A percentile compares a stretch with the other conserved stretches of the same genome.
Evolutionary conservation across 2,888 invertebrate genomes (phyloP).

Genomic region (Augiades crinisus): DNA sequence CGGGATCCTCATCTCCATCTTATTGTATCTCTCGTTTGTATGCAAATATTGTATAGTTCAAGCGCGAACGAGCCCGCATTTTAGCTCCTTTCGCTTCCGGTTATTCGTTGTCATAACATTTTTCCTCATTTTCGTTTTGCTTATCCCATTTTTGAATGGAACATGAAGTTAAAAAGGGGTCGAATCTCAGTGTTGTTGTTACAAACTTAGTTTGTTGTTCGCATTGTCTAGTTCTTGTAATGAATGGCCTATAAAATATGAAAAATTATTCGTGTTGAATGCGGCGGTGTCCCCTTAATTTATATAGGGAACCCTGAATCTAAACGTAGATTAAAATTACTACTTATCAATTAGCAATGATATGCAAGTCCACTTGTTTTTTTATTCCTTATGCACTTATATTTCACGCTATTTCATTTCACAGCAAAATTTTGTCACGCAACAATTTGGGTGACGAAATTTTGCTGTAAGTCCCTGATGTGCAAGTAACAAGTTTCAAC

Average conservation of each 20-base stretch:
- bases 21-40: slow-evolving; percentile 72
- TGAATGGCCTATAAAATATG: neutral
- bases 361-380: too few relatives aligned
- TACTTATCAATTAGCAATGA: too few relatives aligned
- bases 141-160: slow-evolving; percentile 60
- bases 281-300: too few relatives aligned
- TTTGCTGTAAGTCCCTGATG: slow-evolving; percentile 7
- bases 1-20: slow-evolving; percentile 66
- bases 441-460: too few relatives aligned
- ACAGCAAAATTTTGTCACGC: too few relatives aligned
- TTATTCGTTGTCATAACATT: slow-evolving; percentile 60
- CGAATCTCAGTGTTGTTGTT: slow-evolving; percentile 9
- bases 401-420: too few relatives aligned
- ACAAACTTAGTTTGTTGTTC: neutral
- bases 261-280: too few relatives aligned
- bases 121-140: slow-evolving; percentile 53
- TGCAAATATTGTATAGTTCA: slow-evolving; percentile 75
- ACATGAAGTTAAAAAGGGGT: slow-evolving; percentile 46
- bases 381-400: too few relatives aligned
- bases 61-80: slow-evolving; percentile 57
- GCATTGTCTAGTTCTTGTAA: neutral
- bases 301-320: too few relatives aligned
- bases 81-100: slow-evolving; percentile 65
- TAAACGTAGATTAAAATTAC: too few relatives aligned
- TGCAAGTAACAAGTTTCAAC: slow-evolving; percentile 14